Evolutionary conservation across 2,888 invertebrate species (phyloP).

Genomic region (Leptarthrus brevirostris): DNA sequence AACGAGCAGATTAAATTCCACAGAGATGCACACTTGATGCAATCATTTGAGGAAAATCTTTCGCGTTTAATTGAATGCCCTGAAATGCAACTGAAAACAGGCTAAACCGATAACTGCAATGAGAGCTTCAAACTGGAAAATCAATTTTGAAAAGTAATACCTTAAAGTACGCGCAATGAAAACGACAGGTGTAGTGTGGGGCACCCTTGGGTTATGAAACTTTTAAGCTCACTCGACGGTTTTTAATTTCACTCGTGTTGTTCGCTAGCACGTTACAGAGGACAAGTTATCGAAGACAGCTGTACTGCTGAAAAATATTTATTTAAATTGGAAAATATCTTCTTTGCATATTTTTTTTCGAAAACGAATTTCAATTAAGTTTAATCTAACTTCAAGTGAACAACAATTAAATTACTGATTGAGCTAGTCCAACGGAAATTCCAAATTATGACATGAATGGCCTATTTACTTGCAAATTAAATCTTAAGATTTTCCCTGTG

Average conservation of each 20-base stretch:
- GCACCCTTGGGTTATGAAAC: not conserved
- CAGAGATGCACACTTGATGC: constrained; percentile 40
- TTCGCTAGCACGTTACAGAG: no score
- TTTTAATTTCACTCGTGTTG: constrained; percentile 13
- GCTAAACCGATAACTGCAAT: constrained; percentile 26
- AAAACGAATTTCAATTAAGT: no score
- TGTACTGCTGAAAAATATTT: not conserved
- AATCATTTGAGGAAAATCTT: constrained; percentile 29
- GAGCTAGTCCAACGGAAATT: no score
- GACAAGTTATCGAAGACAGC: no score
- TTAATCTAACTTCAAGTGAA: no score
- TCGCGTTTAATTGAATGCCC: constrained; percentile 37
- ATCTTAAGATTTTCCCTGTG: no score
- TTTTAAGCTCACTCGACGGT: constrained; percentile 1
- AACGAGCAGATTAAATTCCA: constrained; percentile 31
- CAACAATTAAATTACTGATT: no score
- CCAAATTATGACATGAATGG: no score
- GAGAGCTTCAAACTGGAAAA: constrained; percentile 15
- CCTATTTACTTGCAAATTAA: no score
- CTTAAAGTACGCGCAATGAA: constrained; percentile 7
- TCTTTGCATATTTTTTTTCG: no score
- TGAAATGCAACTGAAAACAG: constrained; percentile 8
- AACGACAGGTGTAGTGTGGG: not conserved
- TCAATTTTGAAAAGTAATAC: constrained; percentile 33
- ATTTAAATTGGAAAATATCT: not conserved